Evolutionary conservation across 2,113 vertebrate species (phyloP).

Genomic region (Bufo gargarizans): DNA sequence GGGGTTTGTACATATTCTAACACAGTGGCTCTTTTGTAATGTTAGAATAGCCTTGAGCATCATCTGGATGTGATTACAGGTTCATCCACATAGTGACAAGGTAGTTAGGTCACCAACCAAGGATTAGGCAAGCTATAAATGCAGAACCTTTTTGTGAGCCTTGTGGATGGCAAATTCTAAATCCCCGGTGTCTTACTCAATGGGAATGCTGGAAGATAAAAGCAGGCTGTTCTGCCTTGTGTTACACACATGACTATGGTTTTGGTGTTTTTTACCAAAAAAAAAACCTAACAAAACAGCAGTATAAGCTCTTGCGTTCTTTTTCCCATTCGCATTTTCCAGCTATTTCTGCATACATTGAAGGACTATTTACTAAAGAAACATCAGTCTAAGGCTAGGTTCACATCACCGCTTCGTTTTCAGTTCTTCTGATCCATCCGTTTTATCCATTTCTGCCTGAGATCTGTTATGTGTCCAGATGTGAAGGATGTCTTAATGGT

Average conservation of each 20-base stretch:
- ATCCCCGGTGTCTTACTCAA: slow-evolving; percentile 51
- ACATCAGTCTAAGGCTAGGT: too few relatives aligned
- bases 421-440: too few relatives aligned
- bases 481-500: too few relatives aligned
- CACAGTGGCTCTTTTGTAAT: background rate
- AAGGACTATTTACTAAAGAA: too few relatives aligned
- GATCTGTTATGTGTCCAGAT: too few relatives aligned
- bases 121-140: slow-evolving; percentile 4
- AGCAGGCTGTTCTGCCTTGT: slow-evolving; percentile 53
- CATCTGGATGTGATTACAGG: slow-evolving; percentile 40
- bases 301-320: too few relatives aligned
- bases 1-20: background rate
- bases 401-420: too few relatives aligned
- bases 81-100: slow-evolving; percentile 54
- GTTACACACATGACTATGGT: background rate
- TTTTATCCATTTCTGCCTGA: too few relatives aligned
- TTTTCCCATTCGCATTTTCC: too few relatives aligned
- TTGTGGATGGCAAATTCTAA: slow-evolving; percentile 60
- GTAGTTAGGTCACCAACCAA: slow-evolving; percentile 42
- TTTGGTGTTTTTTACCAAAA: too few relatives aligned
- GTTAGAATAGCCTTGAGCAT: slow-evolving; percentile 56
- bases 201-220: slow-evolving; percentile 38
- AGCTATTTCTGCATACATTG: too few relatives aligned
- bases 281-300: too few relatives aligned
- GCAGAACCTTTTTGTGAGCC: slow-evolving; percentile 42